These are phyloP conservation scores for Ispidina lecontei DNA, from an alignment of 2,797 vertebrate genomes.

Conservation along the genomic window DNA sequence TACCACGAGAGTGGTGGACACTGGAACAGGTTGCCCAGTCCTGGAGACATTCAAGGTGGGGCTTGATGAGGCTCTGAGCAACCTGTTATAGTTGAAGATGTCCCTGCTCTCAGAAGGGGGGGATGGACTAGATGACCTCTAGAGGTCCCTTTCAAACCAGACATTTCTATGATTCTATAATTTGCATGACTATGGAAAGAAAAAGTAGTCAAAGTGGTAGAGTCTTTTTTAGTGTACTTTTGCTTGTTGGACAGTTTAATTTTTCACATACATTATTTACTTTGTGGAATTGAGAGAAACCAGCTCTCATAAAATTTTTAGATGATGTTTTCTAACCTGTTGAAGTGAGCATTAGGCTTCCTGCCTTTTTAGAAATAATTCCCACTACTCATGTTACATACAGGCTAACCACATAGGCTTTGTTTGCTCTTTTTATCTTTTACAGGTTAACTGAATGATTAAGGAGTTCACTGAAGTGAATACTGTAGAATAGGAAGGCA, in stretches of 20 bases:
- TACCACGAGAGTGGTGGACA: too few relatives aligned
- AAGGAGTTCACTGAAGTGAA: not conserved
- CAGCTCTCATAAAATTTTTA: not conserved
- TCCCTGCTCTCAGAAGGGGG: too few relatives aligned
- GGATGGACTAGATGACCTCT: too few relatives aligned
- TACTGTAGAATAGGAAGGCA: not conserved
- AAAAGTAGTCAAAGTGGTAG: not conserved
- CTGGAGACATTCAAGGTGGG: too few relatives aligned
- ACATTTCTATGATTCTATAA: too few relatives aligned
- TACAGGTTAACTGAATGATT: constrained; percentile 8
- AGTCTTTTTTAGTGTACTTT: not conserved
- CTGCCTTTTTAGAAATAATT: not conserved
- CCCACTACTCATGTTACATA: not conserved
- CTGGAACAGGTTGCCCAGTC: too few relatives aligned
- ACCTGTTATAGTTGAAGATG: too few relatives aligned
- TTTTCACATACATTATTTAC: not conserved
- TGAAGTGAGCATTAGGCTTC: not conserved
- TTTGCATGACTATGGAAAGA: not conserved
- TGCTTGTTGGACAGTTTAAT: not conserved
- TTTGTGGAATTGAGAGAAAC: constrained; percentile 2
- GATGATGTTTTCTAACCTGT: not conserved
- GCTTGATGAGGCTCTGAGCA: too few relatives aligned
- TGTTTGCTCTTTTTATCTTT: constrained; percentile 14
- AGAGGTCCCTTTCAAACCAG: too few relatives aligned
- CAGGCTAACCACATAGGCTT: not conserved